Conservation (phyloP, 2,888 invertebrate genomes). For the Lycophotia porphyrea region DNA sequence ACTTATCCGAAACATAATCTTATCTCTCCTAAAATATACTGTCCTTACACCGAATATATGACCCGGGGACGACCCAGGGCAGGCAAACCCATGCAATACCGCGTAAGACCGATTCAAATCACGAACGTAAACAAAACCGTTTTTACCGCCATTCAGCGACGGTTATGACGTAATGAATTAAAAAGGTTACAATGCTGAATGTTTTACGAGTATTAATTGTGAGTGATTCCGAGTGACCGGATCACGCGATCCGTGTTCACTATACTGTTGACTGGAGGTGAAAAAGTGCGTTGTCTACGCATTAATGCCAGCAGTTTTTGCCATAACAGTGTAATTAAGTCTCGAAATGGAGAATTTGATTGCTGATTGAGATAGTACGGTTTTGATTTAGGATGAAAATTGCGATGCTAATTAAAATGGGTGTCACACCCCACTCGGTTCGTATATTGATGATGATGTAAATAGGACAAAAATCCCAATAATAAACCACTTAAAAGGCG, state of each 20-base stretch:
- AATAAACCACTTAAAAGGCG: background rate
- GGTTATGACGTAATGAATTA: conserved; percentile 85
- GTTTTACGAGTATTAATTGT: conserved; percentile 84
- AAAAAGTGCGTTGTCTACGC: conserved; percentile 49
- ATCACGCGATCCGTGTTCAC: conserved; percentile 69
- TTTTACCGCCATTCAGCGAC: conserved; percentile 81
- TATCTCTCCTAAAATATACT: conserved; percentile 72
- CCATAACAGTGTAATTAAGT: conserved; percentile 29
- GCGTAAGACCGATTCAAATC: conserved; percentile 76
- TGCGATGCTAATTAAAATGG: conserved; percentile 13
- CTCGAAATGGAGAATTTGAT: conserved; percentile 38
- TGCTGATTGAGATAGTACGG: conserved; percentile 21
- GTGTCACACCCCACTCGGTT: background rate
- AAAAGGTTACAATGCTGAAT: conserved; percentile 79
- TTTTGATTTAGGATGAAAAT: conserved; percentile 10
- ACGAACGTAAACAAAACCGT: conserved; percentile 83
- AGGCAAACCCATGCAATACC: conserved; percentile 45
- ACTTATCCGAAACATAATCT: conserved; percentile 64
- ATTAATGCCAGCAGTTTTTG: conserved; percentile 30
- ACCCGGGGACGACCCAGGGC: conserved; percentile 51
- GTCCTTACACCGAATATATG: conserved; percentile 65
- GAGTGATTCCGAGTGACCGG: conserved; percentile 66
- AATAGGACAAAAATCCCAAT: background rate
- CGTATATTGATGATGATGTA: background rate
- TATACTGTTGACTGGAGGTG: conserved; percentile 45